Percentiles rank a stretch among this genome's conserved stretches.
Evolutionary conservation across 2,888 invertebrate genomes (phyloP).

Genomic region (Standfussiana lucernea): DNA sequence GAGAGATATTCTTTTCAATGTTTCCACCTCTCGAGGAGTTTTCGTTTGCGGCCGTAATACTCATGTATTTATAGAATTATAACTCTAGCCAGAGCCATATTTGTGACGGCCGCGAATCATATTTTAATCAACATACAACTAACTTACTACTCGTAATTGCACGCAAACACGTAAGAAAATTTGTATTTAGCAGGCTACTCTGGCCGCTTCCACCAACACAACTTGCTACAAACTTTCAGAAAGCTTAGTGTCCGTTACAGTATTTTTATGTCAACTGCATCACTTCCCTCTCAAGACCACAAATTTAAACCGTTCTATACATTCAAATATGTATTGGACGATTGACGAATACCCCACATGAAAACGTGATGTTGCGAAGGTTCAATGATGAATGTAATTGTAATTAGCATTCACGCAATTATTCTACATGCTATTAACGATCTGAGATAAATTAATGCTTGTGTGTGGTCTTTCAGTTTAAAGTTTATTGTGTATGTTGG

Average conservation of each 20-base stretch:
- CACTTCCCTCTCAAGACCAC: neutral
- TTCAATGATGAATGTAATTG: slow-evolving; percentile 16
- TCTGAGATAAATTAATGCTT: neutral
- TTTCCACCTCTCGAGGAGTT: too few species aligned
- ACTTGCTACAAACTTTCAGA: neutral
- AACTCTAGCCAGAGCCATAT: too few species aligned
- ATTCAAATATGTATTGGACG: slow-evolving; percentile 17
- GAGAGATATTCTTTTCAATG: neutral
- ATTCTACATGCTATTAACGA: slow-evolving; percentile 31
- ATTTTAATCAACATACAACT: too few species aligned
- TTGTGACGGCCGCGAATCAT: too few species aligned
- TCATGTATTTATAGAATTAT: too few species aligned
- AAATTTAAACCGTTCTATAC: neutral
- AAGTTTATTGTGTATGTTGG: neutral
- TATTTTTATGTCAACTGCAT: neutral
- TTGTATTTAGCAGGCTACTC: too few species aligned
- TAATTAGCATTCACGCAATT: slow-evolving; percentile 31
- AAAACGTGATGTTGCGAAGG: slow-evolving; percentile 39
- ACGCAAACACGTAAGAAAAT: too few species aligned
- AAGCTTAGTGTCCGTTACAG: neutral
- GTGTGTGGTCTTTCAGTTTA: slow-evolving; percentile 40
- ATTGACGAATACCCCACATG: slow-evolving; percentile 8
- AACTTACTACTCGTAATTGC: too few species aligned
- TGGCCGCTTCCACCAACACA: too few species aligned
- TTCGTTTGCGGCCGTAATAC: too few species aligned